A percentile compares a stretch with the other conserved stretches of the same genome.
phyloP scores from a whole-genome alignment of 1,140 invertebrate species.

The Luehdorfia chinensis region DNA sequence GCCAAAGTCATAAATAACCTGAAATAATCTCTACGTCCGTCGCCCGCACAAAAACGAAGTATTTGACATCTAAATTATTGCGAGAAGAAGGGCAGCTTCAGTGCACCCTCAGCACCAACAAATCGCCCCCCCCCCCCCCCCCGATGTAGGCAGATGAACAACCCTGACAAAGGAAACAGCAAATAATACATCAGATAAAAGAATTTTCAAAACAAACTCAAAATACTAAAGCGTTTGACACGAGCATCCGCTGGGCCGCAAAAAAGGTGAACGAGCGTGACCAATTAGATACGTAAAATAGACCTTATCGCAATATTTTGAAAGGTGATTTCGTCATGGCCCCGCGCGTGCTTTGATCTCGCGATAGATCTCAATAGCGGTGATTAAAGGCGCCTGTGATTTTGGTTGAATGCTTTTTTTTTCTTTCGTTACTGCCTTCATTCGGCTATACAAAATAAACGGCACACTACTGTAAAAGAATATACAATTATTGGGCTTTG shows the following conservation, averaged over 20 bases:
- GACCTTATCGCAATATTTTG: constrained; percentile 64
- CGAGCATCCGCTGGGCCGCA: constrained; percentile 70
- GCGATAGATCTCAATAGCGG: constrained; percentile 75
- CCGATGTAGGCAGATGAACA: constrained; percentile 65
- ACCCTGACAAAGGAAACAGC: constrained; percentile 64
- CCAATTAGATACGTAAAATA: constrained; percentile 51
- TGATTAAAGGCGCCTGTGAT: constrained; percentile 77
- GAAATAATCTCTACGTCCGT: constrained; percentile 55
- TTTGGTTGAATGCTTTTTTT: constrained; percentile 75
- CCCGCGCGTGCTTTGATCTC: constrained; percentile 63
- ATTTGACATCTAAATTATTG: constrained; percentile 77
- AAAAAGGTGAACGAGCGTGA: constrained; percentile 58
- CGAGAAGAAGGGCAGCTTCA: constrained; percentile 50
- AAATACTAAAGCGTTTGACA: constrained; percentile 76
- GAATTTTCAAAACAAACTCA: constrained; percentile 77
- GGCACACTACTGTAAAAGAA: constrained; percentile 76
- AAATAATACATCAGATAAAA: constrained; percentile 75
- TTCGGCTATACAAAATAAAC: constrained; percentile 65
- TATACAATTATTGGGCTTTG: constrained; percentile 76
- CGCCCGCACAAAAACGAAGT: constrained; percentile 48
- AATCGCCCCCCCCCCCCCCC: constrained; percentile 62
- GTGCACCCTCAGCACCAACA: constrained; percentile 52
- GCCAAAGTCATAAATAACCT: constrained; percentile 69
- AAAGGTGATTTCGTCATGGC: constrained; percentile 53
- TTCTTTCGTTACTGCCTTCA: constrained; percentile 48